phyloP scores from a whole-genome alignment of 2,113 vertebrate genomes.

The Pontoporia blainvillei region DNA sequence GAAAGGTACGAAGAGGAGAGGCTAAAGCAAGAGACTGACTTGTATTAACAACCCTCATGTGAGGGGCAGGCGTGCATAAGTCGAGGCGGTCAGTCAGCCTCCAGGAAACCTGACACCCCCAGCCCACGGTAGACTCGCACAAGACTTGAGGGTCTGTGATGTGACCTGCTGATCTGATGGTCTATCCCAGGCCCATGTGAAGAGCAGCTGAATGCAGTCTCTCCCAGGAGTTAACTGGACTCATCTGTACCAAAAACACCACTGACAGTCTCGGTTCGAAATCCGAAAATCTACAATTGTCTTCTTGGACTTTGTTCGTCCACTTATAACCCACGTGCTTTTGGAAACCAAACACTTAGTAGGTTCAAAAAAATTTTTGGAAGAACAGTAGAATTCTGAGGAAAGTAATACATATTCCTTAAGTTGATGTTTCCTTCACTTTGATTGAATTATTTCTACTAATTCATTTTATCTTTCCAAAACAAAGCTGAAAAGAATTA shows the following conservation, averaged over 20 bases:
- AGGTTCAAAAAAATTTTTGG: not conserved
- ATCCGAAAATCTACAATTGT: not conserved
- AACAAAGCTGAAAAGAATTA: not conserved
- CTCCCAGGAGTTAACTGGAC: not conserved
- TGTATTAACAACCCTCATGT: not conserved
- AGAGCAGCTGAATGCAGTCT: not conserved
- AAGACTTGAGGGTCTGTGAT: not conserved
- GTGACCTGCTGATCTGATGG: not conserved
- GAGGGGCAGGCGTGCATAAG: not conserved
- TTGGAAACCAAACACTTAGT: not conserved
- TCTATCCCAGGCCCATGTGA: not conserved
- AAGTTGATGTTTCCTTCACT: not conserved
- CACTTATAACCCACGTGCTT: not conserved
- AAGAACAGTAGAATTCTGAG: not conserved
- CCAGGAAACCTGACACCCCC: not conserved
- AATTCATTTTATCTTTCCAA: not conserved
- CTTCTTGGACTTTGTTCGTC: not conserved
- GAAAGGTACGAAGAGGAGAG: not conserved
- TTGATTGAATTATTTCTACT: not conserved
- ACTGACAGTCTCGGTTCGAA: not conserved
- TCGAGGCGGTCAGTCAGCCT: not conserved
- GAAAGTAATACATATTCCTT: not conserved
- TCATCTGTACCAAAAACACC: not conserved
- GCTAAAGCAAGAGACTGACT: not conserved
- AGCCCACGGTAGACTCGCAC: fast-evolving